Base-by-base conservation (phyloP, 1,140 invertebrate genomes). In the Pentalonia nigronervosa region DNA sequence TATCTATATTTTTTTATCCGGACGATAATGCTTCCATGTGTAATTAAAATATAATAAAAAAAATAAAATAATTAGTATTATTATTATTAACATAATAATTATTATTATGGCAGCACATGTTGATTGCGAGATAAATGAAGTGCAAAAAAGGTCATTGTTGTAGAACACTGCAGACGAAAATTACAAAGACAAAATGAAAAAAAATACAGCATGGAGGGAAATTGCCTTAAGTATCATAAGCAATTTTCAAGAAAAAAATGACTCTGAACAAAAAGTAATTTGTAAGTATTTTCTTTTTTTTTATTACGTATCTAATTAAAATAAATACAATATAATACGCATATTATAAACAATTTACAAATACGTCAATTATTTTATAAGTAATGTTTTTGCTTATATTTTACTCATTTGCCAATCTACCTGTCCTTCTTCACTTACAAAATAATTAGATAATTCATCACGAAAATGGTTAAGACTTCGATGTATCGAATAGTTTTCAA, bases 111-210 rank as follows among this genome's bases (percentile, higher is more conserved):
- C 50, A 56, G 20, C n/a, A 56, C 17, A 90, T 41, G 23, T 90
- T 56, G 88, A 90, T n/a, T 90, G 88, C 36, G 88, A 41, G 25
- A 90, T 90, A 56, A 90, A 90, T 41, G 88, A 56, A 36, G 50
- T 41, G 36, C 50, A 90, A 90, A 90, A 90, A 90, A 48, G 45
- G n/a, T 50, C 88, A 90, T 90, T 90, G 34, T 90, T 56, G 53
- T 53, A 48, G 87, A 50, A 89, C 87, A 53, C 47, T 48, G 87
- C 87, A 36, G 87, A 89, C 48, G 87, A 53, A 53, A 89, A 89
- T 14, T 88, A 88, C 30, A 88, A 88, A 30, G 87, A 88, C 48
- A 88, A 53, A 88, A 88, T 30, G 30, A 89, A 53, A 89, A 89
- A 89, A 89, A 89, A 89, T 89, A 4, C 87, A 8, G 87, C 87